phyloP scores from a whole-genome alignment of 2,113 vertebrate genomes.

The Lepus timidus region DNA sequence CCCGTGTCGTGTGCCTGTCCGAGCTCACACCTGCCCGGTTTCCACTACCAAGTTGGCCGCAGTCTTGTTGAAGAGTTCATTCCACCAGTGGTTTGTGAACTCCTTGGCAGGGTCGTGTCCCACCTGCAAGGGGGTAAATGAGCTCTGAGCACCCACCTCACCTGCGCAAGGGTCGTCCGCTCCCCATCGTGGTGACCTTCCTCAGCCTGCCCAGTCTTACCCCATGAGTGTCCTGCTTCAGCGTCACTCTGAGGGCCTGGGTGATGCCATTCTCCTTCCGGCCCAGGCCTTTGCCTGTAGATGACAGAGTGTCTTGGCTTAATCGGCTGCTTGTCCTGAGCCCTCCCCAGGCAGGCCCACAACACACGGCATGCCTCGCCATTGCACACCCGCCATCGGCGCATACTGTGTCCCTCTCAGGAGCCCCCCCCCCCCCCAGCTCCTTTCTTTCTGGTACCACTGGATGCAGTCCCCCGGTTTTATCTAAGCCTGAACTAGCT shows the following conservation, averaged over 20 bases:
- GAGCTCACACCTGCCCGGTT: slow-evolving; percentile 85
- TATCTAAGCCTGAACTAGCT: not conserved
- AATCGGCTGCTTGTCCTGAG: not conserved
- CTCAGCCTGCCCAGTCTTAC: slow-evolving; percentile 83
- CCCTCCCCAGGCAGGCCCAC: not conserved
- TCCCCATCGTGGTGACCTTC: not conserved
- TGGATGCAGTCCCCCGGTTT: not conserved
- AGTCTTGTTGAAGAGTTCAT: slow-evolving; percentile 95
- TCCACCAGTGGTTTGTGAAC: slow-evolving; percentile 98
- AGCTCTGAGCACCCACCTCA: not conserved
- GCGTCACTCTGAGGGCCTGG: slow-evolving; percentile 93
- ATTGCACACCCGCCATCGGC: not conserved
- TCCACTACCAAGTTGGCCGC: slow-evolving; percentile 93
- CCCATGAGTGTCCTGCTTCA: slow-evolving; percentile 95
- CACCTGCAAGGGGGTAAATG: slow-evolving; percentile 86
- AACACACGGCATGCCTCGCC: not conserved
- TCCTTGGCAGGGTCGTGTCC: slow-evolving; percentile 94
- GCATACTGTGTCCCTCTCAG: not conserved
- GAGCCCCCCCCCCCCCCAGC: not conserved
- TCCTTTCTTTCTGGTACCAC: not conserved
- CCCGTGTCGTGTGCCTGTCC: not conserved
- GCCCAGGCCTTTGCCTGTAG: slow-evolving; percentile 94
- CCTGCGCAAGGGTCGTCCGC: not conserved
- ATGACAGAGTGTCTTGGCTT: slow-evolving; percentile 26
- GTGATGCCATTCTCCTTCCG: slow-evolving; percentile 92